These are phyloP conservation scores for Alloplasta piceator DNA, from an alignment of 2,888 invertebrate genomes.

Conservation along the genomic window DNA sequence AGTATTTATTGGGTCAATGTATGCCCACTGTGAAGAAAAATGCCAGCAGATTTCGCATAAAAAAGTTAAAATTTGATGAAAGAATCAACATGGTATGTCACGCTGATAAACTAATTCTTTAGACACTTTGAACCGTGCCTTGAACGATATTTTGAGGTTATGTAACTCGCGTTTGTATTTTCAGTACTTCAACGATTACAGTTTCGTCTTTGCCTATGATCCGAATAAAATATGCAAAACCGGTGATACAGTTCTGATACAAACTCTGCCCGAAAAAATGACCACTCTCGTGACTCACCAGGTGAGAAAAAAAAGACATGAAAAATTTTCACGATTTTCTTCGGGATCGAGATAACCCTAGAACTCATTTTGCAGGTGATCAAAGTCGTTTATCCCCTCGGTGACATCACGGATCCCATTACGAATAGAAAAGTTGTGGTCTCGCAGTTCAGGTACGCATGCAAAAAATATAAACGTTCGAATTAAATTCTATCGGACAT, in stretches of 20 bases:
- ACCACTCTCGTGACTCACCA: constrained; percentile 92
- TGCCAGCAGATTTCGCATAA: constrained; percentile 91
- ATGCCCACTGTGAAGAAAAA: constrained; percentile 91
- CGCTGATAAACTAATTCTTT: constrained; percentile 53
- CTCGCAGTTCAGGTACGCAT: constrained; percentile 86
- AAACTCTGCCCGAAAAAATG: constrained; percentile 89
- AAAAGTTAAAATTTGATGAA: constrained; percentile 89
- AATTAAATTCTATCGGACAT: constrained; percentile 3
- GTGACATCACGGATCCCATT: constrained; percentile 94
- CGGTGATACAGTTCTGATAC: constrained; percentile 92
- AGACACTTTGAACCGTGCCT: background rate
- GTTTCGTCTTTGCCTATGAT: constrained; percentile 91
- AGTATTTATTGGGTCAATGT: constrained; percentile 89
- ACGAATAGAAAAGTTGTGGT: constrained; percentile 91
- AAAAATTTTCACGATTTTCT: background rate
- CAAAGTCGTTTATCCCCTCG: constrained; percentile 91
- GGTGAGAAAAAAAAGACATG: constrained; percentile 75
- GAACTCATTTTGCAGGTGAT: constrained; percentile 83
- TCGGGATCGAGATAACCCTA: background rate
- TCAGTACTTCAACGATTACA: constrained; percentile 91
- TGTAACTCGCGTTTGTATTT: constrained; percentile 74
- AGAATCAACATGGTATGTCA: constrained; percentile 90
- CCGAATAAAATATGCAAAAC: constrained; percentile 90
- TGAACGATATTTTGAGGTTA: constrained; percentile 70
- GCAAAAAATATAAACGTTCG: background rate